phyloP scores from a whole-genome alignment of 2,888 invertebrate species.

The Latrodectus elegans region DNA sequence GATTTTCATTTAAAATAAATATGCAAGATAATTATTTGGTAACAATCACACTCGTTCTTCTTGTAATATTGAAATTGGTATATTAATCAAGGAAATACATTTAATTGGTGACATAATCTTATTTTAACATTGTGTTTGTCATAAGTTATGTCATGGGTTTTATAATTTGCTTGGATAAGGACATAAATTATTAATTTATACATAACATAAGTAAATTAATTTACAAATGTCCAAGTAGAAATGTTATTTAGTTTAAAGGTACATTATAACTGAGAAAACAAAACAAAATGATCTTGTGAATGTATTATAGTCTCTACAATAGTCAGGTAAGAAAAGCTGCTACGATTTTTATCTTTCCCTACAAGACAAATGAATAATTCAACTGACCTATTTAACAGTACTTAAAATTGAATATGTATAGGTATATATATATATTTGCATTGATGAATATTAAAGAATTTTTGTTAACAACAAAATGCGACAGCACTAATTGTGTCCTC shows the following conservation, averaged over 20 bases:
- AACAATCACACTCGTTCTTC: no score
- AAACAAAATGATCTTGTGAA: conserved; percentile 33
- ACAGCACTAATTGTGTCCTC: conserved; percentile 40
- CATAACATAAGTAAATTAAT: no score
- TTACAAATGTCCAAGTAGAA: no score
- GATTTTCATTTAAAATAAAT: not conserved
- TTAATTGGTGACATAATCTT: no score
- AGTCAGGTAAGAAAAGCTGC: conserved; percentile 41
- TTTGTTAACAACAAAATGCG: conserved; percentile 46
- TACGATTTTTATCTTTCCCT: conserved; percentile 15
- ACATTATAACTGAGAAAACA: conserved; percentile 7
- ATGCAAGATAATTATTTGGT: not conserved
- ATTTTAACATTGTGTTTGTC: no score
- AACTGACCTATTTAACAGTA: conserved; percentile 58
- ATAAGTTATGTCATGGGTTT: no score
- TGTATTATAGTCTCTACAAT: conserved; percentile 54
- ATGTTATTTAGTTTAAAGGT: no score
- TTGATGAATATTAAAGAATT: conserved; percentile 66
- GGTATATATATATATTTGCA: conserved; percentile 35
- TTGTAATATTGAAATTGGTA: no score
- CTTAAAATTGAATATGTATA: conserved; percentile 51
- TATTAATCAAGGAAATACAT: no score
- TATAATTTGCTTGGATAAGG: no score
- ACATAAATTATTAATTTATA: no score
- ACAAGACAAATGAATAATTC: conserved; percentile 27